phyloP scores from a whole-genome alignment of 2,797 vertebrate species.

The Melanotaenia nigrans region DNA sequence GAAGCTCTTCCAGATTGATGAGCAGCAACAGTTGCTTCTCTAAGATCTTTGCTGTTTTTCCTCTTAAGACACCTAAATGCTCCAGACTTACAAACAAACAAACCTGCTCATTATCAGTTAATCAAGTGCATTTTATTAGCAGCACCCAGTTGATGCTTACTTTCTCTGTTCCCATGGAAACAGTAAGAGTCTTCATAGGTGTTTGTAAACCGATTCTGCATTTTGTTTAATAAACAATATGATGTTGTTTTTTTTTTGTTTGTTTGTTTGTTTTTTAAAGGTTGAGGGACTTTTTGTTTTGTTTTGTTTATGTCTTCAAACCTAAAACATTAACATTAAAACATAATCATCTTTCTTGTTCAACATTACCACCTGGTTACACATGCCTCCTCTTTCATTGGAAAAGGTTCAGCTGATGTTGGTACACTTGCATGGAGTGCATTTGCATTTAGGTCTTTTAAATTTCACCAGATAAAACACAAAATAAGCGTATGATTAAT shows the following conservation, averaged over 20 bases:
- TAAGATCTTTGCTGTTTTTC: neutral
- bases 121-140: neutral
- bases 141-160: neutral
- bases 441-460: no score
- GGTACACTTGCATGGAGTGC: no score
- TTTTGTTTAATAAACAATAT: neutral
- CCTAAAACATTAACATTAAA: neutral
- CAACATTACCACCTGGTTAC: neutral
- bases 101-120: neutral
- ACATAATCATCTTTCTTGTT: neutral
- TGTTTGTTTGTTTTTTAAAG: no score
- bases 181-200: neutral
- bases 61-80: neutral
- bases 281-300: neutral
- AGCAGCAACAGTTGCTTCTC: neutral
- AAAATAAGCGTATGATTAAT: no score
- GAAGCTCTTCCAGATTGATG: neutral
- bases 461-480: no score
- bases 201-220: neutral
- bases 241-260: neutral
- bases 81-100: neutral
- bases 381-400: neutral
- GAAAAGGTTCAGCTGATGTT: no score
- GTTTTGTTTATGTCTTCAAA: neutral
- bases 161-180: neutral